Evolutionary conservation across 2,888 invertebrate species (phyloP).

Genomic region (Eudemis profundana): DNA sequence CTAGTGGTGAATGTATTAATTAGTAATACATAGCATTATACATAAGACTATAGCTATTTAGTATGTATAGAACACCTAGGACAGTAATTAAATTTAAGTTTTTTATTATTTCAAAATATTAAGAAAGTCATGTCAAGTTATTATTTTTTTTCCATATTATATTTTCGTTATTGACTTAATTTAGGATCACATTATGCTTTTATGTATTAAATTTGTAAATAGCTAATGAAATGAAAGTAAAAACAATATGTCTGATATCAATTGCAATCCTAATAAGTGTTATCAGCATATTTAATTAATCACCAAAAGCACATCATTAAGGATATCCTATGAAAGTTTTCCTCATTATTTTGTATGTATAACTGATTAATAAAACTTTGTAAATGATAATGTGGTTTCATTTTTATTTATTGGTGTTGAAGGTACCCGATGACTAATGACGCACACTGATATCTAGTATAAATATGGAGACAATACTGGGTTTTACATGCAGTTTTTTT

Average conservation of each 20-base stretch:
- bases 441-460: too few species aligned
- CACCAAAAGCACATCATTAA: slow-evolving; percentile 30
- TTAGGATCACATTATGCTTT: background rate
- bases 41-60: background rate
- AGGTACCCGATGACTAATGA: too few species aligned
- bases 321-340: slow-evolving; percentile 13
- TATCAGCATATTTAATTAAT: slow-evolving; percentile 31
- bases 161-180: slow-evolving; percentile 19
- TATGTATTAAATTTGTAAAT: background rate
- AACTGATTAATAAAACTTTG: slow-evolving; percentile 33
- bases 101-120: slow-evolving; percentile 2
- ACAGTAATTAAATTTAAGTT: background rate
- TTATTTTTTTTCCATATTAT: slow-evolving; percentile 2
- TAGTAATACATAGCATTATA: background rate
- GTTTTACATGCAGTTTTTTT: too few species aligned
- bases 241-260: slow-evolving; percentile 9
- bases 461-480: too few species aligned
- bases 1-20: too few species aligned
- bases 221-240: slow-evolving; percentile 2
- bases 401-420: background rate
- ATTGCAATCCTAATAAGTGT: slow-evolving; percentile 29
- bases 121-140: background rate
- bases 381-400: slow-evolving; percentile 9
- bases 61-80: background rate
- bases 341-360: slow-evolving; percentile 35